Percentiles rank a stretch among this genome's conserved stretches.
Conservation (phyloP, 2,797 vertebrate genomes). For the Xenentodon cancila region DNA sequence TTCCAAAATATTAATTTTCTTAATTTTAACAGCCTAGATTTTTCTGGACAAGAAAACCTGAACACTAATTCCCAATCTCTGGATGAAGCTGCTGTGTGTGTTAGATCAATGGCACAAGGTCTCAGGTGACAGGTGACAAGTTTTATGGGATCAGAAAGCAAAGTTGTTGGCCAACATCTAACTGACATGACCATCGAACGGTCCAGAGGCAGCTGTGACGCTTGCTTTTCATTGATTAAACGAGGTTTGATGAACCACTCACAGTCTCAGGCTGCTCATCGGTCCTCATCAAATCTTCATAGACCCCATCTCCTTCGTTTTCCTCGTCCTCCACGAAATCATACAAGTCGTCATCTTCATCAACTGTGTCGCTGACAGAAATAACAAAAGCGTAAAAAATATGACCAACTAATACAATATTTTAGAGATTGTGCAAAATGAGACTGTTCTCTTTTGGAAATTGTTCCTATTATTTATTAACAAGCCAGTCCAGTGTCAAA, state of each 20-base stretch:
- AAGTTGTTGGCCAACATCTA: no score
- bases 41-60: no score
- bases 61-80: no score
- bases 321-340: slow-evolving; percentile 92
- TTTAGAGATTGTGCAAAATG: no score
- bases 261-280: slow-evolving; percentile 76
- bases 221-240: neutral
- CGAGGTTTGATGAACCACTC: slow-evolving; percentile 33
- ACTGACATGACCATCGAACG: neutral
- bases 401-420: no score
- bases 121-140: neutral
- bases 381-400: neutral
- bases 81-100: no score
- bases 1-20: no score
- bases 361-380: slow-evolving; percentile 86
- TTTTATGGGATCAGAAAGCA: neutral
- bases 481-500: no score
- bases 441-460: no score
- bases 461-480: no score
- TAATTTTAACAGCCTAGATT: no score
- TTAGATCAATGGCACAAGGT: no score
- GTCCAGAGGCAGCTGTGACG: neutral
- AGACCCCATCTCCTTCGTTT: slow-evolving; percentile 90
- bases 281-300: slow-evolving; percentile 91
- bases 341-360: slow-evolving; percentile 93